Evolutionary conservation across 2,888 invertebrate species (phyloP).

Genomic region (Aplocera efformata): DNA sequence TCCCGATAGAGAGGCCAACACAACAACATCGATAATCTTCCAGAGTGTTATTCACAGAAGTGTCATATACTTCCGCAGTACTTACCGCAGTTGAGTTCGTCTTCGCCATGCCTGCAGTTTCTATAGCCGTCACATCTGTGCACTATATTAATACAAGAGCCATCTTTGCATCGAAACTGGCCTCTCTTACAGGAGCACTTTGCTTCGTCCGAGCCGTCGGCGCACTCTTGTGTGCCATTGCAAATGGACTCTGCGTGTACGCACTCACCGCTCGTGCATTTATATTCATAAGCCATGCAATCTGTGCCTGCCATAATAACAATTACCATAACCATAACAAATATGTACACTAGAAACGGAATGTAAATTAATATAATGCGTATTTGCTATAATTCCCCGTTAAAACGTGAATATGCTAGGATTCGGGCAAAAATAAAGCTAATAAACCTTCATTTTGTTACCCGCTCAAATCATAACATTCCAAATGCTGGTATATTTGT

Average conservation of each 20-base stretch:
- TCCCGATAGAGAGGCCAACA: no score
- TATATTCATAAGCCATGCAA: slow-evolving; percentile 81
- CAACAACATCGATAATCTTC: neutral
- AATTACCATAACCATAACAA: slow-evolving; percentile 64
- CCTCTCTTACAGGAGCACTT: slow-evolving; percentile 70
- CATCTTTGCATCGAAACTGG: slow-evolving; percentile 81
- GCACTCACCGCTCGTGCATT: slow-evolving; percentile 83
- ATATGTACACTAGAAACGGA: slow-evolving; percentile 34
- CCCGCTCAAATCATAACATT: no score
- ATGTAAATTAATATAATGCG: slow-evolving; percentile 2
- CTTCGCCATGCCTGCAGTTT: slow-evolving; percentile 82
- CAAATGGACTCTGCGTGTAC: slow-evolving; percentile 74
- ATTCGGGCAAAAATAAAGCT: no score
- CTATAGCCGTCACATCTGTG: slow-evolving; percentile 82
- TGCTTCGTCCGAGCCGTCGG: slow-evolving; percentile 70
- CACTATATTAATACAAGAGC: slow-evolving; percentile 82
- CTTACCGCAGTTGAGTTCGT: slow-evolving; percentile 80
- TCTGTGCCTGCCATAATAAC: slow-evolving; percentile 67
- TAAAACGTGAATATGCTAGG: no score
- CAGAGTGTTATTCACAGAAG: slow-evolving; percentile 27
- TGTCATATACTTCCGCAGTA: slow-evolving; percentile 17
- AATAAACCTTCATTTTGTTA: no score
- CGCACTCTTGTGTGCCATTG: slow-evolving; percentile 76
- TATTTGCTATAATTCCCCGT: no score
- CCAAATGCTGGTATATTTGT: no score